phyloP scores from a whole-genome alignment of 2,888 invertebrate species.

The Listrodromus nycthemerus region DNA sequence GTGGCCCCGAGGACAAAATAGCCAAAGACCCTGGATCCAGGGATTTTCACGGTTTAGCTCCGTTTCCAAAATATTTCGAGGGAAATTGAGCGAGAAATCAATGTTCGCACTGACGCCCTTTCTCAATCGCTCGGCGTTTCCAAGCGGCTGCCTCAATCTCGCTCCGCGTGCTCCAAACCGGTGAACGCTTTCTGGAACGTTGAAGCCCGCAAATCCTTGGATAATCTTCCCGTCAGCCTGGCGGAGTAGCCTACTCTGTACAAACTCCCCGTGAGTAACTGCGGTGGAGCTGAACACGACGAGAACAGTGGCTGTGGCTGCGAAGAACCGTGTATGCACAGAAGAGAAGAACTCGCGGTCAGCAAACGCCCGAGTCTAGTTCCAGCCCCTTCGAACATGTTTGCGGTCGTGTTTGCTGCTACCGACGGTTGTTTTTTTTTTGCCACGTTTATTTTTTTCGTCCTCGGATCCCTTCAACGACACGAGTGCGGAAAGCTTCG shows the following conservation, averaged over 20 bases:
- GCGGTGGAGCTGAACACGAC: slow-evolving; percentile 47
- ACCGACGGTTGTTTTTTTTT: slow-evolving; percentile 4
- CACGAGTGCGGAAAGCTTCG: not conserved
- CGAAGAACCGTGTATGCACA: slow-evolving; percentile 7
- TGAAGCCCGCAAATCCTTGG: slow-evolving; percentile 66
- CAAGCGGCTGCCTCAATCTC: not conserved
- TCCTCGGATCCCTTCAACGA: slow-evolving; percentile 2
- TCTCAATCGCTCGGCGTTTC: slow-evolving; percentile 72
- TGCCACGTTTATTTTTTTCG: not conserved
- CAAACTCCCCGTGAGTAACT: slow-evolving; percentile 54
- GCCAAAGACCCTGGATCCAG: not conserved
- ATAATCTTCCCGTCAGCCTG: slow-evolving; percentile 62
- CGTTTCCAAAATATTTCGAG: slow-evolving; percentile 76
- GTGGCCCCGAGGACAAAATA: slow-evolving; percentile 40
- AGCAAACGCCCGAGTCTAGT: slow-evolving; percentile 16
- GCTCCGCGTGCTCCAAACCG: slow-evolving; percentile 22
- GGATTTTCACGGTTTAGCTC: slow-evolving; percentile 54
- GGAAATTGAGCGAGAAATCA: slow-evolving; percentile 84
- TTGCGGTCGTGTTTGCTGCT: slow-evolving; percentile 23
- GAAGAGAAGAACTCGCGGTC: slow-evolving; percentile 27
- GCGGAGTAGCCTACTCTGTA: slow-evolving; percentile 40
- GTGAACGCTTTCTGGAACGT: slow-evolving; percentile 29
- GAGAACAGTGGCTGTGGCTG: slow-evolving; percentile 30
- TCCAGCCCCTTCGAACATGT: not conserved
- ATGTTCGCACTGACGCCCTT: slow-evolving; percentile 82